Conservation (phyloP, 2,797 vertebrate genomes). For the Clarias pachynema region DNA sequence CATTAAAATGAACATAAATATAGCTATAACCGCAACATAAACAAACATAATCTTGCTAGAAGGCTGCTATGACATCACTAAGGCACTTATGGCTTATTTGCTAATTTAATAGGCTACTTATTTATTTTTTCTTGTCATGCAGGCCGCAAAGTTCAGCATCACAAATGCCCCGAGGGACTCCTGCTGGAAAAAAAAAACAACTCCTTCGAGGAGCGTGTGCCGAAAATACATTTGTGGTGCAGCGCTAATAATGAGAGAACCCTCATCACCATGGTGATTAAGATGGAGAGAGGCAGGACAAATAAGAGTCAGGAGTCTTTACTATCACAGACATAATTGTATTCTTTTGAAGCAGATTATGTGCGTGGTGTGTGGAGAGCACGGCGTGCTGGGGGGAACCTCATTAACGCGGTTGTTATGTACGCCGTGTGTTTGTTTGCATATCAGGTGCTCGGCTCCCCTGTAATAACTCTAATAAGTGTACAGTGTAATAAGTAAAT, state of each 20-base stretch:
- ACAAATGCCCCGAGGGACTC: slow-evolving; percentile 24
- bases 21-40: not conserved
- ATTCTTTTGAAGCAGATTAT: slow-evolving; percentile 59
- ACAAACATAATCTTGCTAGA: not conserved
- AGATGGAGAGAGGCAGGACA: slow-evolving; percentile 39
- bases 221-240: slow-evolving; percentile 46
- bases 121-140: slow-evolving; percentile 14
- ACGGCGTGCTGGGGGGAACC: slow-evolving; percentile 36
- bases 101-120: slow-evolving; percentile 17
- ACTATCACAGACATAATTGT: slow-evolving; percentile 56
- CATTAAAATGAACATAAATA: not conserved
- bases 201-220: slow-evolving; percentile 31
- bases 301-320: slow-evolving; percentile 19
- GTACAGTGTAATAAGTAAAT: slow-evolving; percentile 23
- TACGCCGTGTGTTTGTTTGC: slow-evolving; percentile 56
- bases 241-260: slow-evolving; percentile 41
- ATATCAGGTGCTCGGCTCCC: slow-evolving; percentile 31
- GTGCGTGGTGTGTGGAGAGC: slow-evolving; percentile 41
- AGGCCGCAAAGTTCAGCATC: slow-evolving; percentile 21
- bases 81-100: slow-evolving; percentile 15
- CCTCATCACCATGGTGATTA: slow-evolving; percentile 52
- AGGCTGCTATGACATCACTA: not conserved
- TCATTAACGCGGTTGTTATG: slow-evolving; percentile 58
- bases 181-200: slow-evolving; percentile 35
- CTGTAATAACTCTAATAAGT: slow-evolving; percentile 23